Conservation (phyloP, 2,888 invertebrate species). For the Drosophila peninsularis region DNA sequence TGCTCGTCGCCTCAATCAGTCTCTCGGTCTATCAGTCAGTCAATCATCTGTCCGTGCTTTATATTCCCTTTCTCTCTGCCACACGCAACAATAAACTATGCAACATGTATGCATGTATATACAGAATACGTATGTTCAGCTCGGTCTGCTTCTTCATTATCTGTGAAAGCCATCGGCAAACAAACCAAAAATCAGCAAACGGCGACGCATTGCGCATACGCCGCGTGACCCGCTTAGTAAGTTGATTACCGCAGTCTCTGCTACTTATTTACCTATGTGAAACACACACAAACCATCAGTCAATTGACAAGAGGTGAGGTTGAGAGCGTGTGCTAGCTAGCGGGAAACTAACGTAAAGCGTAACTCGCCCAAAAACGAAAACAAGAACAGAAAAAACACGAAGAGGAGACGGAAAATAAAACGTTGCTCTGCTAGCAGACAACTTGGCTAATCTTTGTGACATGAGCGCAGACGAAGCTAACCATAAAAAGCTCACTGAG, state of each 20-base stretch:
- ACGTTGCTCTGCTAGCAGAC: conserved; percentile 38
- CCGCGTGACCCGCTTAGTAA: conserved; percentile 56
- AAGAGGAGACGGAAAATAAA: conserved; percentile 2
- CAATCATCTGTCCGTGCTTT: neutral
- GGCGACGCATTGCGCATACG: conserved; percentile 41
- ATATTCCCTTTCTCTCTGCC: neutral
- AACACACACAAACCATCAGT: conserved; percentile 24
- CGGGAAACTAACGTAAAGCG: conserved; percentile 2
- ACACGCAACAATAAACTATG: neutral
- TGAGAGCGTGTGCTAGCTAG: neutral
- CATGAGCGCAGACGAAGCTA: conserved; percentile 34
- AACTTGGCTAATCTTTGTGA: conserved; percentile 65
- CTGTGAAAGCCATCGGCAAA: conserved; percentile 22
- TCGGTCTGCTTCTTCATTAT: conserved; percentile 5
- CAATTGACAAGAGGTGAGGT: conserved; percentile 27
- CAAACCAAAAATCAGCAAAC: conserved; percentile 27
- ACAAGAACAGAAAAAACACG: neutral
- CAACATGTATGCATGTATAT: neutral
- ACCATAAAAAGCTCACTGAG: conserved; percentile 10
- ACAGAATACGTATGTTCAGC: no score
- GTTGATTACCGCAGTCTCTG: conserved; percentile 48
- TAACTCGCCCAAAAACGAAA: neutral
- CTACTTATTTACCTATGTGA: conserved; percentile 37
- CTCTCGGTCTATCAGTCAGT: neutral
- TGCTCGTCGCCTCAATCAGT: neutral